These are phyloP conservation scores for Calephelis perditalis DNA, from an alignment of 2,888 invertebrate species.

Conservation along the genomic window DNA sequence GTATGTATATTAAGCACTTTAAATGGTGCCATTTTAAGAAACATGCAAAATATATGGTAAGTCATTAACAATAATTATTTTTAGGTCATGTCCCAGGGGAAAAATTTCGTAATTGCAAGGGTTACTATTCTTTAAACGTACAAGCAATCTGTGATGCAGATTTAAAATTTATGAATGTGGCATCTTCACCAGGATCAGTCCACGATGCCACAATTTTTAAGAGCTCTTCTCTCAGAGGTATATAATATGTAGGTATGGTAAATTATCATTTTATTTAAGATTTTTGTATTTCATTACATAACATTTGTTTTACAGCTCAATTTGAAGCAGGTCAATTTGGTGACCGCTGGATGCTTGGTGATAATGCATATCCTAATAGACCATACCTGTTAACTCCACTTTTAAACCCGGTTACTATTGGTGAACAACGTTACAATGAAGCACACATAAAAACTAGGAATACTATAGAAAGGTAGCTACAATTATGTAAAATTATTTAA, in stretches of 20 bases:
- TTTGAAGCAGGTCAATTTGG: slow-evolving; percentile 20
- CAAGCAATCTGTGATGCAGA: slow-evolving; percentile 26
- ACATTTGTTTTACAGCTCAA: slow-evolving; percentile 17
- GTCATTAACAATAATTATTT: too few relatives aligned
- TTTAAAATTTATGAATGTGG: slow-evolving; percentile 25
- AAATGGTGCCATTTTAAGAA: too few relatives aligned
- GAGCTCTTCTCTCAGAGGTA: slow-evolving; percentile 25
- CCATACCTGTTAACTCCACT: slow-evolving; percentile 26
- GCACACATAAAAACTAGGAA: too few relatives aligned
- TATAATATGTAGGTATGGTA: background rate
- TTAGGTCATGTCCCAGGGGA: too few relatives aligned
- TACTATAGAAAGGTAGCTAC: too few relatives aligned
- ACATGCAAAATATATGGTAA: too few relatives aligned
- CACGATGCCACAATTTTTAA: slow-evolving; percentile 19
- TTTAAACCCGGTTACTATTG: slow-evolving; percentile 22
- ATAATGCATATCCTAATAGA: slow-evolving; percentile 23
- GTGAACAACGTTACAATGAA: too few relatives aligned
- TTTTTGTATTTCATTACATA: too few relatives aligned
- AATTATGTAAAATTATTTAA: too few relatives aligned
- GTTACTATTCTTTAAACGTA: slow-evolving; percentile 21
- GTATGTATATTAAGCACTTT: background rate
- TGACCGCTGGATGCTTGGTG: slow-evolving; percentile 22
- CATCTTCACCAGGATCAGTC: slow-evolving; percentile 27
- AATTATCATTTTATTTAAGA: too few relatives aligned
- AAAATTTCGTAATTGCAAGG: slow-evolving; percentile 22